These are phyloP conservation scores for Coreius guichenoti DNA, from an alignment of 2,797 vertebrate species.

Conservation along the genomic window DNA sequence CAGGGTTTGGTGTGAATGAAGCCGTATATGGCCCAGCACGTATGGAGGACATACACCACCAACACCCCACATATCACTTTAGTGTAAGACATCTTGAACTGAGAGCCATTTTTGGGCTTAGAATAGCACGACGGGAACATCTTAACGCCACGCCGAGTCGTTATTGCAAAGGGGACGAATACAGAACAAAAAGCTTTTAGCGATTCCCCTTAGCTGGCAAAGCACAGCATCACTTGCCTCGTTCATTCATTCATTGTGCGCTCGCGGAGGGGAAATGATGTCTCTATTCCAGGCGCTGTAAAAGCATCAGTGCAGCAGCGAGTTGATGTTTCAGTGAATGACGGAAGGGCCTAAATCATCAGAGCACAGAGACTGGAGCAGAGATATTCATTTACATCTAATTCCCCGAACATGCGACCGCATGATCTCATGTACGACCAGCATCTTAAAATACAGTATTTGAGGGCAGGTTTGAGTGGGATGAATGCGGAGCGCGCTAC, in stretches of 20 bases:
- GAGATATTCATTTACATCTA: not conserved
- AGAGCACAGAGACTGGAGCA: not conserved
- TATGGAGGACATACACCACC: conserved; percentile 90
- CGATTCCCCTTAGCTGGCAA: not conserved
- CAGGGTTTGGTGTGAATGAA: conserved; percentile 93
- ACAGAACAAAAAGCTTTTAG: not conserved
- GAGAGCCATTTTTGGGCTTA: conserved; percentile 69
- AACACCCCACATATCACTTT: conserved; percentile 91
- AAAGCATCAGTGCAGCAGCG: not conserved
- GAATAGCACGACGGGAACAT: conserved; percentile 79
- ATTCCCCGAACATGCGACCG: not conserved
- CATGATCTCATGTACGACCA: not conserved
- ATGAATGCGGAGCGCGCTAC: not conserved
- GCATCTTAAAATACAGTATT: not conserved
- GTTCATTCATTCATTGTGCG: not conserved
- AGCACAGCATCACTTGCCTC: conserved; percentile 8
- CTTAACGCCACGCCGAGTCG: not conserved
- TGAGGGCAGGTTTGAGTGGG: conserved; percentile 4
- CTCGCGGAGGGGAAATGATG: not conserved
- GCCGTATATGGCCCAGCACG: conserved; percentile 93
- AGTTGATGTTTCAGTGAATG: conserved; percentile 1
- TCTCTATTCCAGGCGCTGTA: not conserved
- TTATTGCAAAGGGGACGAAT: conserved; percentile 5
- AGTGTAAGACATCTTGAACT: conserved; percentile 80
- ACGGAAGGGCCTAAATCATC: not conserved